phyloP scores from a whole-genome alignment of 2,797 vertebrate genomes.

The Adrianichthys oophorus region DNA sequence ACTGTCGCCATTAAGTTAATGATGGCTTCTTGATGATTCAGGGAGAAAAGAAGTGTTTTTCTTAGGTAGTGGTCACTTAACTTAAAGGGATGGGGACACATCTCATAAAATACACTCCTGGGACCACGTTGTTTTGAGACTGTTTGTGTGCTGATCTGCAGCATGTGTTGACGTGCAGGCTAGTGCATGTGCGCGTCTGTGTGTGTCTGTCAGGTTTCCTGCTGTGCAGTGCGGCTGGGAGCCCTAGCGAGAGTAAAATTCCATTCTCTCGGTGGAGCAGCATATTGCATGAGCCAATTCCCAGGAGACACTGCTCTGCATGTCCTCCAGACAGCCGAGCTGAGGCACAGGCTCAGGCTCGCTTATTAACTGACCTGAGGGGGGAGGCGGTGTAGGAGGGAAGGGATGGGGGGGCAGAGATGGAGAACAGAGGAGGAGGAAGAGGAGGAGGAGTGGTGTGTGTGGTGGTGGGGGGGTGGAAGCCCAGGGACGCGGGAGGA shows the following conservation, averaged over 20 bases:
- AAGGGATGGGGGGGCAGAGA: slow-evolving; percentile 37
- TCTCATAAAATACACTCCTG: slow-evolving; percentile 54
- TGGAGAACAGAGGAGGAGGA: slow-evolving; percentile 22
- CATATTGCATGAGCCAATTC: slow-evolving; percentile 93
- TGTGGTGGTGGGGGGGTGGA: slow-evolving; percentile 22
- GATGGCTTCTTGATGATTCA: slow-evolving; percentile 72
- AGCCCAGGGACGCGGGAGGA: slow-evolving; percentile 60
- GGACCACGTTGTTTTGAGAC: slow-evolving; percentile 28
- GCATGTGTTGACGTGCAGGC: slow-evolving; percentile 40
- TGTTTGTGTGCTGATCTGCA: slow-evolving; percentile 48
- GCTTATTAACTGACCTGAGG: slow-evolving; percentile 87
- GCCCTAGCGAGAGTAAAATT: slow-evolving; percentile 93
- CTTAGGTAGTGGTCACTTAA: slow-evolving; percentile 67
- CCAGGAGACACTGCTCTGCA: slow-evolving; percentile 88
- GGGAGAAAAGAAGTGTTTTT: slow-evolving; percentile 60
- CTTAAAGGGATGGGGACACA: slow-evolving; percentile 38
- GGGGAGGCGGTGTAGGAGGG: slow-evolving; percentile 48
- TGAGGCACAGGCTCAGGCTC: slow-evolving; percentile 80
- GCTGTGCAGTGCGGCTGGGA: slow-evolving; percentile 81
- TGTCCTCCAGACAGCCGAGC: slow-evolving; percentile 86
- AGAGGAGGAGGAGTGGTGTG: slow-evolving; percentile 2
- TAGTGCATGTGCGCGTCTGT: slow-evolving; percentile 7
- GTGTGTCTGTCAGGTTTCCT: slow-evolving; percentile 69
- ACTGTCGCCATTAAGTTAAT: slow-evolving; percentile 68
- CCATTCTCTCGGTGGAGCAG: slow-evolving; percentile 88